Evolutionary conservation across 2,113 vertebrate genomes (phyloP).

Genomic region (Alethe castanea): DNA sequence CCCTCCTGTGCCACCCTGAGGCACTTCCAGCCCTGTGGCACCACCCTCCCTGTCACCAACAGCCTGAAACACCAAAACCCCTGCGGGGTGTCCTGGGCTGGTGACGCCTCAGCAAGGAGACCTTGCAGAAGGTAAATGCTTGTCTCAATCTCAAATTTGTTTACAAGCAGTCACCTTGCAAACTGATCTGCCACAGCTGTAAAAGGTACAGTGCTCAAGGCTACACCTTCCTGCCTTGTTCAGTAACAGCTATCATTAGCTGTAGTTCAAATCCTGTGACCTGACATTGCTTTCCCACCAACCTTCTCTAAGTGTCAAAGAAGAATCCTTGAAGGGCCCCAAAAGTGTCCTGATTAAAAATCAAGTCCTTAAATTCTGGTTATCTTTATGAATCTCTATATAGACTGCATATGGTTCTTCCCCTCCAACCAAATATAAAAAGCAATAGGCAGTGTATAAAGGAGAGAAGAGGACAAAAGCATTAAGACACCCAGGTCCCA

Average conservation of each 20-base stretch:
- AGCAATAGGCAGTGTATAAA: not conserved
- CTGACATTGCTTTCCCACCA: not conserved
- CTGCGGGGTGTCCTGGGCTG: not conserved
- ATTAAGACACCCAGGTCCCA: not conserved
- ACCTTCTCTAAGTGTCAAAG: not conserved
- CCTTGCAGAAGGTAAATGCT: not conserved
- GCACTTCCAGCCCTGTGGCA: not conserved
- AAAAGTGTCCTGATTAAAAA: not conserved
- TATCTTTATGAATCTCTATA: not conserved
- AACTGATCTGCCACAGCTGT: not conserved
- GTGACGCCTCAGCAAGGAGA: not conserved
- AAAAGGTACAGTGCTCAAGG: not conserved
- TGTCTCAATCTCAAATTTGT: not conserved
- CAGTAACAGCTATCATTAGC: not conserved
- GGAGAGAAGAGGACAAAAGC: not conserved
- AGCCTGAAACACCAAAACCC: too few relatives aligned
- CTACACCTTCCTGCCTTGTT: not conserved
- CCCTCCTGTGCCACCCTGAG: not conserved
- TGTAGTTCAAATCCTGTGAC: not conserved
- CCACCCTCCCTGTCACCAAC: accelerated
- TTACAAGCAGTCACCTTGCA: not conserved
- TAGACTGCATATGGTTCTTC: not conserved
- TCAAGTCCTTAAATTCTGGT: not conserved
- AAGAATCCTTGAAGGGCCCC: not conserved
- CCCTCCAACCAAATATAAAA: not conserved